Evolutionary conservation across 2,797 vertebrate species (phyloP).

Genomic region (Pseudocheirus occidentalis): DNA sequence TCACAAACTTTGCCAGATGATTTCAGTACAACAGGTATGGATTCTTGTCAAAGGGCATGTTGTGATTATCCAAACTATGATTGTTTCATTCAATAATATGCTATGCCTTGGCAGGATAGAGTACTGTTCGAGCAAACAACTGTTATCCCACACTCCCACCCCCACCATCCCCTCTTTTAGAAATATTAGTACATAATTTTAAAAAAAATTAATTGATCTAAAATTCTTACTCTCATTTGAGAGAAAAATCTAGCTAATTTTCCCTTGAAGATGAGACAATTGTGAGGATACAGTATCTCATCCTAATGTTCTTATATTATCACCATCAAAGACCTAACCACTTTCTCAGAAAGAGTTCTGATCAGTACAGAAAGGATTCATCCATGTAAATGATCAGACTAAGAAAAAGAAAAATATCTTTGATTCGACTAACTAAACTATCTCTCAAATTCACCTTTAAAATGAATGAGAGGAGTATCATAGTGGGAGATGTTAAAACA

Average conservation of each 20-base stretch:
- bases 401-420: not conserved
- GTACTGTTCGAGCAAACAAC: not conserved
- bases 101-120: not conserved
- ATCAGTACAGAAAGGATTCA: not conserved
- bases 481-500: not conserved
- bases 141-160: not conserved
- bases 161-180: not conserved
- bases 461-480: not conserved
- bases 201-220: not conserved
- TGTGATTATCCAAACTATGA: not conserved
- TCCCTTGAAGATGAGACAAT: not conserved
- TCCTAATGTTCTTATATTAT: not conserved
- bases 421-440: not conserved
- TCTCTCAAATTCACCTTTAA: not conserved
- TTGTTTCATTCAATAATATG: not conserved
- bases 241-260: not conserved
- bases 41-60: not conserved
- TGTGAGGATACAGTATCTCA: not conserved
- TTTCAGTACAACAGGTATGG: not conserved
- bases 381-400: not conserved
- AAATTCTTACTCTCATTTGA: not conserved
- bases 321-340: not conserved
- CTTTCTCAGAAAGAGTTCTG: not conserved
- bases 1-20: not conserved
- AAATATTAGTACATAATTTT: not conserved